Base-by-base conservation (phyloP, 2,113 vertebrate genomes). In the Trogon melanurus region DNA sequence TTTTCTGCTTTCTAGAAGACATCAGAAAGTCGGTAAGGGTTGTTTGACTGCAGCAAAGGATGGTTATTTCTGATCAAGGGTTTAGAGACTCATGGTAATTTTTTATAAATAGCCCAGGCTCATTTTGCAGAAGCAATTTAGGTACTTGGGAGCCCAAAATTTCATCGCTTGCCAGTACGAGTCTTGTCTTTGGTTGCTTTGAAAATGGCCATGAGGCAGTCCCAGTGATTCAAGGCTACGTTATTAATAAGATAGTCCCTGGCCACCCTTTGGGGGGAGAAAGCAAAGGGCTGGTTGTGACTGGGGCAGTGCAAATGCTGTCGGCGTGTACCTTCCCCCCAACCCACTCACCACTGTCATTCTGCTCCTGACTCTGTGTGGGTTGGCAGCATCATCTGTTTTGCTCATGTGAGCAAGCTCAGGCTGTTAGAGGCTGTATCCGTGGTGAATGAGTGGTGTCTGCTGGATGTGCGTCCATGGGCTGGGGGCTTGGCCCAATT, bases 391-490 rank as follows among this genome's bases (percentile, higher is more conserved):
- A 50, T 5, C 36, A 3, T 5, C 71, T 13, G 9, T 27, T 62
- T 17, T 34, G 30, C 26, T 53, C 1, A 0, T 3, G 3, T 25
- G 50, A 89, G 30, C 25, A 16, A 83, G 64, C 32, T 45, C 51
- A 32, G 88, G 82, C 34, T 78, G n/a, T 2, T 21, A 9, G 65
- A 64, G 73, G 56, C 50, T 23, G 38, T 10, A 50, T 41, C 65
- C 3, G 5, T 14, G 0, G 0, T 30, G 76, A 45, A 30, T 29
- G 76, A 57, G 47, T 2, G 2, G 57, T 34, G 57, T 66, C 74
- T 11, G 23, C 71, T 79, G 84, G 48, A 9, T 2, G 0, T 21
- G n/a, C 45, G 34, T 67, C 70, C 74, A 66, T 1, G 2, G 70
- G 34, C 73, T 90, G 74, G 29, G 56, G 71, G n/a, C 51, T 70